Base-by-base conservation (phyloP, 2,797 vertebrate genomes). In the Argentina silus region DNA sequence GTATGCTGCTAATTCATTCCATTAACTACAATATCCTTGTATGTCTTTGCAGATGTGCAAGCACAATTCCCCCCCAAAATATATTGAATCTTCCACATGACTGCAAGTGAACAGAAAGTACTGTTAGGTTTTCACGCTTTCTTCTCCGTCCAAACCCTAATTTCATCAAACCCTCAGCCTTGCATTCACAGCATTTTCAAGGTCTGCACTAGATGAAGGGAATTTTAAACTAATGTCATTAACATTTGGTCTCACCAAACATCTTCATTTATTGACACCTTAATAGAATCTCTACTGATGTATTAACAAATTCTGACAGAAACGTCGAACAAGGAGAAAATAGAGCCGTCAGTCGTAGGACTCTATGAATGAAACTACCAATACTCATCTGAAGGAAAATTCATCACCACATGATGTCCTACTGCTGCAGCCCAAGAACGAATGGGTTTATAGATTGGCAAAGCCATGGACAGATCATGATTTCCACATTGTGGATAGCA, bases 51-150 rank as follows among this genome's bases (percentile, higher is more conserved):
- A 75, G 66, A 77, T 57, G 70, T 10, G 19, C 12, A 44, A 27
- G 36, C 44, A 21, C 42, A 42, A 12, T 48, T 55, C 62, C 59
- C 55, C 14, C 61, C 15, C 11, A 56, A 62, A 70, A 19, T 14
- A 53, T 59, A 69, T 77, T 15, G 50, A 57, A 62, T 23, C 10
- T 76, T 73, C 62, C 59, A 51, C 56, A 70, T 78, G 75, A 69
- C 74, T 64, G 70, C 50, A 67, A 12, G 56, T 72, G 66, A 73
- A 77, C 60, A 59, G 57, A 47, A 47, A 66, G 51, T 43, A 64
- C 59, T 70, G 65, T 70, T 66, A 50, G 59, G 70, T 72, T 67
- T 42, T 44, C 53, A 60, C 21, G 12, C 67, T 61, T 63, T 80
- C 45, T 43, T 68, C 74, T 11, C 43, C 15, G 63, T 50, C 43